Base-by-base conservation (phyloP, 2,888 invertebrate genomes). In the Drosophila infuscata region DNA sequence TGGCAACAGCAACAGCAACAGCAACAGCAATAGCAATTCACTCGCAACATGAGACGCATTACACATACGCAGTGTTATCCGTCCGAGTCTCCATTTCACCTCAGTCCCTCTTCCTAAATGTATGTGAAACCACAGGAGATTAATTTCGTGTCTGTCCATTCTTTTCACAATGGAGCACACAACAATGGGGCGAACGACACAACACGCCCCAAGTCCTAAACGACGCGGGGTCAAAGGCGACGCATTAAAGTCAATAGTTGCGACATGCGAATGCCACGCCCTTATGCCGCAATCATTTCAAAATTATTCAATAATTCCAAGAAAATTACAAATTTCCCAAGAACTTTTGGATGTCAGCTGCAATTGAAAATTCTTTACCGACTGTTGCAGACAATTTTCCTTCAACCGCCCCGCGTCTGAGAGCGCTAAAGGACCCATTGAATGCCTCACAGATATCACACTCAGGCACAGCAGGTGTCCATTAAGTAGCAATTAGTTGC, bases 61-160 rank as follows among this genome's bases (percentile, higher is more conserved):
- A 81, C 89, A 82, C 90, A 86, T 86, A 89, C 85, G 88, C 85
- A 80, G 73, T 58, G 84, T 70, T 66, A 66, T 46, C 75, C 75
- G 62, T 36, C 30, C 35, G 30, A 12, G 35, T 25, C 60, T 25
- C 30, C 3, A 11, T 11, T 33, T 15, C 6, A 17, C 52, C 66
- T 43, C 33, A 7, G 29, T 33, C 25, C 29, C n/a, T 11, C n/a
- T 29, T 3, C n/a, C n/a, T n/a, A 49, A 51, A 54, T 71, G 70
- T 71, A 60, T 51, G 38, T 69, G 65, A 70, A 81, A 35, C 89
- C 85, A 82, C 85, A 85, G 73, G 85, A 86, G 88, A 89, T 89
- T 86, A 89, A 86, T 86, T 89, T 81, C 79, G 81, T 85, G 85
- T 80, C 88, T 89, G 88, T 65, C 70, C 74, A 78, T 77, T 89